Conservation (phyloP, 2,888 invertebrate species). For the Campoletis raptor region DNA sequence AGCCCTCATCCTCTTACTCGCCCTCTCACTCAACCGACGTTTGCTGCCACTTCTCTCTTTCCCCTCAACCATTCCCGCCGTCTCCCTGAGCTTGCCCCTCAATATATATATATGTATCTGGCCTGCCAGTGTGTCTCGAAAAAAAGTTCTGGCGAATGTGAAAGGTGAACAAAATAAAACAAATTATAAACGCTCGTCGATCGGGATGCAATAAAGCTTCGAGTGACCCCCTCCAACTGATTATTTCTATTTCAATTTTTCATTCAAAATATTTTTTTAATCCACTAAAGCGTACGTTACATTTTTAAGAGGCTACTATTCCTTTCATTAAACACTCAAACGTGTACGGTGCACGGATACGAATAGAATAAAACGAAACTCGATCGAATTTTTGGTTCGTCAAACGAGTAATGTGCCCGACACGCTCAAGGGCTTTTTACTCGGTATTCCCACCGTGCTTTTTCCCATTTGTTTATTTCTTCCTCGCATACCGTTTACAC, state of each 20-base stretch:
- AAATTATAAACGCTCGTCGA: conserved; percentile 20
- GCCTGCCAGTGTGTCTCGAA: conserved; percentile 3
- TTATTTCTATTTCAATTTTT: background rate
- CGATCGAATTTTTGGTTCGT: background rate
- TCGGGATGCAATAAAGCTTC: conserved; percentile 7
- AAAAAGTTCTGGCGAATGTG: conserved; percentile 13
- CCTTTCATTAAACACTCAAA: background rate
- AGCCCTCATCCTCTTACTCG: conserved; percentile 34
- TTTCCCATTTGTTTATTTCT: background rate
- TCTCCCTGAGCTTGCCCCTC: conserved; percentile 9
- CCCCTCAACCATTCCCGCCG: conserved; percentile 5
- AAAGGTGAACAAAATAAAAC: conserved; percentile 11
- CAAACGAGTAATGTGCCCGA: background rate
- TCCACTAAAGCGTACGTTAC: background rate
- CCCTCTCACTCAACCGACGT: conserved; percentile 35
- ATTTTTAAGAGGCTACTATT: background rate
- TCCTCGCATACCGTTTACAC: background rate
- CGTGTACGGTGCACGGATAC: background rate
- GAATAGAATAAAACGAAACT: background rate
- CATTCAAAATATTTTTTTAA: background rate
- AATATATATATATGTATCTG: conserved; percentile 39
- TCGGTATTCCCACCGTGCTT: background rate
- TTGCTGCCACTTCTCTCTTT: conserved; percentile 55
- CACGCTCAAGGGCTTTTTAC: conserved; percentile 4
- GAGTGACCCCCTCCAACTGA: background rate